Evolutionary conservation across 2,888 invertebrate genomes (phyloP).

Genomic region (Megaustenia siamemsis): DNA sequence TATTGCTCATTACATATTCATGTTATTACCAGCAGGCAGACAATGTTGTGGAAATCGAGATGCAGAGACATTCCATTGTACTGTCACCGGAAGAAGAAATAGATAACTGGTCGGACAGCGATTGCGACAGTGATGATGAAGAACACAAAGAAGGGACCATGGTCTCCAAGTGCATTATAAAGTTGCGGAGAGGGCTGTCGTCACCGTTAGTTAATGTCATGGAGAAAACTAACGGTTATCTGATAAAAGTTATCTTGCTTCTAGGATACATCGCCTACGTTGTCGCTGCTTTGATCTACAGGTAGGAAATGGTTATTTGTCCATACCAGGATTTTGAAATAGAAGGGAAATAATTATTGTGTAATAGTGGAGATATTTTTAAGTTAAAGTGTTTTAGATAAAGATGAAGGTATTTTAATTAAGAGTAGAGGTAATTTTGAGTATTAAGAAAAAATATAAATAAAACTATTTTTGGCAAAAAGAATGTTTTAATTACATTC

Average conservation of each 20-base stretch:
- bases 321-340: background rate
- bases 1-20: background rate
- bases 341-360: background rate
- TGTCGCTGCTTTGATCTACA: slow-evolving; percentile 32
- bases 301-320: slow-evolving; percentile 10
- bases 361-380: too few relatives aligned
- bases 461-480: too few relatives aligned
- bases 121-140: background rate
- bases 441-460: too few relatives aligned
- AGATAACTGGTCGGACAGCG: slow-evolving; percentile 11
- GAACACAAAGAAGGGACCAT: slow-evolving; percentile 4
- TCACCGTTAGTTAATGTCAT: background rate
- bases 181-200: background rate
- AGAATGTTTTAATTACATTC: too few relatives aligned
- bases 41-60: slow-evolving; percentile 1
- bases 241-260: slow-evolving; percentile 9
- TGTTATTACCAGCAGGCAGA: background rate
- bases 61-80: background rate
- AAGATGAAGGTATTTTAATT: too few relatives aligned
- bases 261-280: slow-evolving; percentile 30
- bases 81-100: background rate
- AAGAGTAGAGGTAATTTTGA: too few relatives aligned
- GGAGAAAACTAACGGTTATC: slow-evolving; percentile 31
- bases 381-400: too few relatives aligned
- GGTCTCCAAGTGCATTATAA: slow-evolving; percentile 1